These are phyloP conservation scores for Schizopygopsis pylzovi DNA, from an alignment of 2,797 vertebrate species.

Conservation along the genomic window DNA sequence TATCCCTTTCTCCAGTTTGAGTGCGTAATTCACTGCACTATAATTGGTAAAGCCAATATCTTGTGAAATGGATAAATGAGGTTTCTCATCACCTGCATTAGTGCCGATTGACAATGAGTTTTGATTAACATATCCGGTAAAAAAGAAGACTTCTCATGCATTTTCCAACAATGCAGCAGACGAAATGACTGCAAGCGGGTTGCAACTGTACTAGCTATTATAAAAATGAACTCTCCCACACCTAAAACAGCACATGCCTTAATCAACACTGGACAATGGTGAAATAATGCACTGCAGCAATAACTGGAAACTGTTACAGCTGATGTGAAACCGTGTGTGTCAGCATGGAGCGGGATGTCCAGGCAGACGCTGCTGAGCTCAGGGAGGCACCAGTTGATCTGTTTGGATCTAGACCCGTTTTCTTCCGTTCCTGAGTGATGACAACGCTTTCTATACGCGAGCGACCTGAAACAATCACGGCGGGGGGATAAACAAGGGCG, in stretches of 20 bases:
- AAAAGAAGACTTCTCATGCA: conserved; percentile 5
- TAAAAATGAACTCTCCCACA: background rate
- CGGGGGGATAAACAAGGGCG: conserved; percentile 34
- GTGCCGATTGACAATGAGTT: background rate
- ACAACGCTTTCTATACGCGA: conserved; percentile 33
- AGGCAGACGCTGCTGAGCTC: conserved; percentile 25
- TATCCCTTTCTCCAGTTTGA: background rate
- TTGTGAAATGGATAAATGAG: background rate
- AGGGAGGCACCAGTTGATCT: conserved; percentile 77
- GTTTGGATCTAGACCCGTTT: conserved; percentile 44
- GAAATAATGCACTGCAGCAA: conserved; percentile 36
- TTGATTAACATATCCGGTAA: background rate
- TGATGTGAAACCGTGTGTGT: conserved; percentile 28
- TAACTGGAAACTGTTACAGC: conserved; percentile 32
- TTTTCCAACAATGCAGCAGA: conserved; percentile 37
- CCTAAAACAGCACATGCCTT: background rate
- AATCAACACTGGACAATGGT: background rate
- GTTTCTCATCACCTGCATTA: background rate
- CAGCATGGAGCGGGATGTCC: conserved; percentile 49
- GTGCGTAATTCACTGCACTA: background rate
- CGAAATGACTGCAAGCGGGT: background rate
- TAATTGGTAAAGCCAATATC: background rate
- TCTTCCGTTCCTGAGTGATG: conserved; percentile 25
- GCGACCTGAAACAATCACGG: conserved; percentile 63
- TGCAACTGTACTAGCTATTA: conserved; percentile 23